Percentiles rank a stretch among this genome's conserved stretches.
Evolutionary conservation across 2,797 vertebrate species (phyloP).

Genomic region (Betta splendens): DNA sequence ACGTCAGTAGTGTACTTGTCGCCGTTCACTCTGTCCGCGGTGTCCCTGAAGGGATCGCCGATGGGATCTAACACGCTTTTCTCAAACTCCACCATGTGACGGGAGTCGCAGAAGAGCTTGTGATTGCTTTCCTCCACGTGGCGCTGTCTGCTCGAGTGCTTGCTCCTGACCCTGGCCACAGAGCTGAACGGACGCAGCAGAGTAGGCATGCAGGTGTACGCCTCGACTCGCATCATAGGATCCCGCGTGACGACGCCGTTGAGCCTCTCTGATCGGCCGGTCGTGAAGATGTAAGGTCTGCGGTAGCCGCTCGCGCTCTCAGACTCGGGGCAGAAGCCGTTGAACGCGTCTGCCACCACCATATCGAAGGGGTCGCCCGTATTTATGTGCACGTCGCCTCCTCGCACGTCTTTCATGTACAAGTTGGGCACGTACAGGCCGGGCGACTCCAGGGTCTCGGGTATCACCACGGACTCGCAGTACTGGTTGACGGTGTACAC

Average conservation of each 20-base stretch:
- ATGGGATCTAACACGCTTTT: conserved; percentile 6
- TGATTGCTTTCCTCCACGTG: not conserved
- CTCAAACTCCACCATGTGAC: not conserved
- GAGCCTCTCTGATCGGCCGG: conserved; percentile 7
- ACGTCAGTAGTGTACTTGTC: conserved; percentile 2
- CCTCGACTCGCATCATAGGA: not conserved
- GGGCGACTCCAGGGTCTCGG: not conserved
- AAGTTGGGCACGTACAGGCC: conserved; percentile 9
- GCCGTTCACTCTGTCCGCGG: not conserved
- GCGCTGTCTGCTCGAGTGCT: no score
- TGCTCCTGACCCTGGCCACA: not conserved
- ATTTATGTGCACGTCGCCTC: conserved; percentile 11
- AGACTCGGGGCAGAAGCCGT: conserved; percentile 27
- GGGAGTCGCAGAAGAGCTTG: not conserved
- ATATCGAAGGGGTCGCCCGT: not conserved
- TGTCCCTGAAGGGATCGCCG: conserved; percentile 11
- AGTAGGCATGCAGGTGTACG: conserved; percentile 28
- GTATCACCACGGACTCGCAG: conserved; percentile 14
- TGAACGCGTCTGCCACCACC: conserved; percentile 20
- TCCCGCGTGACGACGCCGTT: not conserved
- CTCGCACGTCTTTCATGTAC: not conserved
- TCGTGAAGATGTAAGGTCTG: conserved; percentile 17
- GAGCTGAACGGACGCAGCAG: conserved; percentile 6
- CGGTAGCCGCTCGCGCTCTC: conserved; percentile 9
- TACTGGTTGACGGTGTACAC: conserved; percentile 9